phyloP scores from a whole-genome alignment of 2,113 vertebrate genomes.

The Phalacrocorax aristotelis region DNA sequence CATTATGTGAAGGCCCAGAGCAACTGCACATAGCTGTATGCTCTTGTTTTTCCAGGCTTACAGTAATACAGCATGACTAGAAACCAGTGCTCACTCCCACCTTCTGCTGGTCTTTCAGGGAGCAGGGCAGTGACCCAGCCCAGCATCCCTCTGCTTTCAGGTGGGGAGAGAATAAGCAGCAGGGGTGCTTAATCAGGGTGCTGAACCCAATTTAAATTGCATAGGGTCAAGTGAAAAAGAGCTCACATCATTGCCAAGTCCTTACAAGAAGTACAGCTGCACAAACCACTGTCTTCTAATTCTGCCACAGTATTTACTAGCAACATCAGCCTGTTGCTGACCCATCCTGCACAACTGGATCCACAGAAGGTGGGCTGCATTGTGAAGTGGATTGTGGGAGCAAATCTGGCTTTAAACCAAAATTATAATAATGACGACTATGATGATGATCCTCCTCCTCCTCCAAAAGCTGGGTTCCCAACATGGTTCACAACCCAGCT shows the following conservation, averaged over 20 bases:
- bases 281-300: neutral
- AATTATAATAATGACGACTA: neutral
- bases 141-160: neutral
- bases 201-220: neutral
- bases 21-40: neutral
- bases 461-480: neutral
- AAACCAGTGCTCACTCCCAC: neutral
- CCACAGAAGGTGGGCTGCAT: neutral
- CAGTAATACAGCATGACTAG: neutral
- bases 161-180: neutral
- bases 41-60: neutral
- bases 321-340: neutral
- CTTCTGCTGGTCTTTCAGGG: neutral
- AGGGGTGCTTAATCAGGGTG: too few relatives aligned
- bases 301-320: neutral
- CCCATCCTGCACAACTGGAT: neutral
- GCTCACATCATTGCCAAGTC: neutral
- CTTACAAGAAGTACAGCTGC: neutral
- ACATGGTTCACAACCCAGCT: neutral
- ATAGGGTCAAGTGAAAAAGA: neutral
- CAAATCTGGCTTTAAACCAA: neutral
- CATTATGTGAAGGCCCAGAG: neutral
- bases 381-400: neutral
- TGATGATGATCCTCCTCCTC: neutral
- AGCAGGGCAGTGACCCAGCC: neutral